phyloP scores from a whole-genome alignment of 2,888 invertebrate species.

The Stramonita haemastoma region DNA sequence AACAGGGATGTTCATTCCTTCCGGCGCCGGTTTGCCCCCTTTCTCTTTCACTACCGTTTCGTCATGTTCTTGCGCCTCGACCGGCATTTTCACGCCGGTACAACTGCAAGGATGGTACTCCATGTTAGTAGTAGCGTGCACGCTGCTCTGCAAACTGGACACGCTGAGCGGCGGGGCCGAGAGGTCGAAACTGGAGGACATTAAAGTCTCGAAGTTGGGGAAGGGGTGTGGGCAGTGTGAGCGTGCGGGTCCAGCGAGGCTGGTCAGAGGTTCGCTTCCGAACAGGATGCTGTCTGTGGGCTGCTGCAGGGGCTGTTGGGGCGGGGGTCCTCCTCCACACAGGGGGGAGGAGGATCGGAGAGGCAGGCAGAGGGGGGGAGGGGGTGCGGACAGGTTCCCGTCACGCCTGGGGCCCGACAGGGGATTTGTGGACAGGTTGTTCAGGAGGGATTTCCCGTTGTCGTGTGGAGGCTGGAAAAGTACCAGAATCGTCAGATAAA shows the following conservation, averaged over 20 bases:
- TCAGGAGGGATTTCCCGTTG: not conserved
- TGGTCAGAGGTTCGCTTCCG: not conserved
- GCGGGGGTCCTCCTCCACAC: not conserved
- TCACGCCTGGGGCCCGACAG: not conserved
- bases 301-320: not conserved
- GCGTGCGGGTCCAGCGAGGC: not conserved
- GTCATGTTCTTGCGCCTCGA: not conserved
- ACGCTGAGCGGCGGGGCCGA: not conserved
- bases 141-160: not conserved
- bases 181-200: not conserved
- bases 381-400: not conserved
- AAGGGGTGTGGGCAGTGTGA: not conserved
- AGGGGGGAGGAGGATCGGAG: not conserved
- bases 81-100: not conserved
- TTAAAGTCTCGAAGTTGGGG: constrained; percentile 7
- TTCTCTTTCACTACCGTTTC: not conserved
- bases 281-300: not conserved
- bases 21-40: not conserved
- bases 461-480: not conserved
- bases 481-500: not conserved
- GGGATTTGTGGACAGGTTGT: not conserved
- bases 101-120: not conserved
- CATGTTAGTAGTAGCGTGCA: not conserved
- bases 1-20: not conserved
- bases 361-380: not conserved